Conservation (phyloP, 2,888 invertebrate species). For the Morpho deidamia region DNA sequence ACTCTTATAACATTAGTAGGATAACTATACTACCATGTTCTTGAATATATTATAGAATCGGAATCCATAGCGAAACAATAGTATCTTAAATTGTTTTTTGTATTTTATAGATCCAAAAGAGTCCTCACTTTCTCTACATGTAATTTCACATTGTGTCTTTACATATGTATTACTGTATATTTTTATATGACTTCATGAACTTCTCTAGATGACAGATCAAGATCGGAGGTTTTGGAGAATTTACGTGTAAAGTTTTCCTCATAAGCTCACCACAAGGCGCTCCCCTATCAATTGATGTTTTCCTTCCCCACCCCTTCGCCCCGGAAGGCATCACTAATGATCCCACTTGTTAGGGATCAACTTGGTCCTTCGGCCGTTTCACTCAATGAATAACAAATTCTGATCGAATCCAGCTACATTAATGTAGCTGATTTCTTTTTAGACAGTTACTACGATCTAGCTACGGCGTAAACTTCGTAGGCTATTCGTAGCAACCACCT, state of each 20-base stretch:
- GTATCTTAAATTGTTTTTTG: too few species aligned
- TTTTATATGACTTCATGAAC: conserved; percentile 45
- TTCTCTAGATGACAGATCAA: conserved; percentile 31
- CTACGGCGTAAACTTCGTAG: conserved; percentile 13
- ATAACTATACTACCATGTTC: too few species aligned
- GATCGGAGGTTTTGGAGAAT: conserved; percentile 43
- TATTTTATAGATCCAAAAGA: too few species aligned
- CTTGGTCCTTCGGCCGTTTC: conserved; percentile 69
- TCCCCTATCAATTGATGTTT: conserved; percentile 71
- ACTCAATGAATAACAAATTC: conserved; percentile 72
- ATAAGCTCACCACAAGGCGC: conserved; percentile 65
- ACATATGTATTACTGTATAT: too few species aligned
- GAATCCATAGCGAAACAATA: too few species aligned
- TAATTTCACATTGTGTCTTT: conserved; percentile 6
- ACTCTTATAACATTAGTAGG: too few species aligned
- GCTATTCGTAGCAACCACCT: conserved; percentile 16
- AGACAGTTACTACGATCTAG: too few species aligned
- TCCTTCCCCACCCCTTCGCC: conserved; percentile 28
- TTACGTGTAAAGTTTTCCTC: conserved; percentile 72
- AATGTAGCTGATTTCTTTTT: conserved; percentile 28
- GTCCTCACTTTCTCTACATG: not conserved
- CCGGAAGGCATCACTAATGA: conserved; percentile 62
- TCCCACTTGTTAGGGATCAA: conserved; percentile 75
- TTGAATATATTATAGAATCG: too few species aligned
- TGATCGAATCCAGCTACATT: conserved; percentile 53